Conservation (phyloP, 1,140 invertebrate genomes). For the Leptestheria dahalacensis region DNA sequence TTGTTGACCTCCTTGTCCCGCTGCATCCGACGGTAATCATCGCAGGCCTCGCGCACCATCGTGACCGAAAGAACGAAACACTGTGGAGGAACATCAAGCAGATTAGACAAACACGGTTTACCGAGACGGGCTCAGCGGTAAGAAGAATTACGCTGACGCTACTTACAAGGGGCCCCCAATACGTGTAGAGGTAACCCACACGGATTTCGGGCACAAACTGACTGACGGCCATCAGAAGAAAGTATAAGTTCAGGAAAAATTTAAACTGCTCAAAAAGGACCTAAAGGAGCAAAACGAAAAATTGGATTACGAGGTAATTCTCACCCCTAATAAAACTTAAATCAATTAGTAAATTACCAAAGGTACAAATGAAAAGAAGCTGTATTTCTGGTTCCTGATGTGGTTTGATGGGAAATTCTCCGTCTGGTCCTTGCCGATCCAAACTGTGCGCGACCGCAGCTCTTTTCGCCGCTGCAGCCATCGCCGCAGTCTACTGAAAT, state of each 20-base stretch:
- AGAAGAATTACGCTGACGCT: too few species aligned
- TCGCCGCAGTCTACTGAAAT: conserved; percentile 45
- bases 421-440: conserved; percentile 32
- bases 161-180: conserved; percentile 87
- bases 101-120: too few species aligned
- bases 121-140: too few species aligned
- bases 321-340: too few species aligned
- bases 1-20: conserved; percentile 90
- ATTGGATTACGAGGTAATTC: too few species aligned
- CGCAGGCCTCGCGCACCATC: conserved; percentile 86
- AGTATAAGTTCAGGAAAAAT: conserved; percentile 97
- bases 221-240: conserved; percentile 91
- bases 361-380: conserved; percentile 92
- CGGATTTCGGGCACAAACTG: conserved; percentile 94
- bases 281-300: conserved; percentile 29
- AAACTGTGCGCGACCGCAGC: conserved; percentile 44
- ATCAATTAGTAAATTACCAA: conserved; percentile 61
- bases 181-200: conserved; percentile 96
- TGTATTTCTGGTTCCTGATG: conserved; percentile 98
- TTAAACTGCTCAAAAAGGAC: conserved; percentile 96
- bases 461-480: conserved; percentile 50
- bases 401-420: conserved; percentile 83
- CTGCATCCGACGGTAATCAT: conserved; percentile 82
- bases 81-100: conserved; percentile 30
- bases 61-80: conserved; percentile 93